phyloP scores from a whole-genome alignment of 2,888 invertebrate genomes.

The Tipula unca region DNA sequence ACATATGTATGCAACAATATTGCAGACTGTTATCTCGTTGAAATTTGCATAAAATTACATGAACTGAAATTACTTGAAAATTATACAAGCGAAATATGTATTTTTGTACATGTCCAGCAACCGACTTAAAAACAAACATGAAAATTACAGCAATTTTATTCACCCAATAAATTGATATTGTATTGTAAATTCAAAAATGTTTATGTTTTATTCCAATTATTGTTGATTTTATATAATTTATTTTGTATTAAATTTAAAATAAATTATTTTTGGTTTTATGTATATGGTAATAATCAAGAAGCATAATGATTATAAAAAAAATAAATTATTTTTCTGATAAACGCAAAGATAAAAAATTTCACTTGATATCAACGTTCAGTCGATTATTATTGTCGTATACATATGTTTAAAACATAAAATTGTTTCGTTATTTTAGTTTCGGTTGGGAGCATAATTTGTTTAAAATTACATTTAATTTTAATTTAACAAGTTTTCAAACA shows the following conservation, averaged over 20 bases:
- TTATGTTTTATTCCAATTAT: not conserved
- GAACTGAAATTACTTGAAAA: too few relatives aligned
- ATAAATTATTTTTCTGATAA: not conserved
- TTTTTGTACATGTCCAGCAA: not conserved
- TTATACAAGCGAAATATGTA: not conserved
- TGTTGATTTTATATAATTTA: not conserved
- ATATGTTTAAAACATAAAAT: not conserved
- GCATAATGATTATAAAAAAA: not conserved
- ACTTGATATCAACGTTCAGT: not conserved
- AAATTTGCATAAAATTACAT: not conserved
- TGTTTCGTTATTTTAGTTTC: not conserved
- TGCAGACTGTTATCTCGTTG: not conserved
- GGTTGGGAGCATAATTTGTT: not conserved
- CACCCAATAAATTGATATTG: not conserved
- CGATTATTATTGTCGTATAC: not conserved
- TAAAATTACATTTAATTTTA: not conserved
- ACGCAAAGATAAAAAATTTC: not conserved
- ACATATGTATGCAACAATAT: too few relatives aligned
- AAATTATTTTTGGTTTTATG: not conserved
- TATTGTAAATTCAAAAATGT: not conserved
- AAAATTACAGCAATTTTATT: not conserved
- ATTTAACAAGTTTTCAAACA: not conserved
- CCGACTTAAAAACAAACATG: not conserved
- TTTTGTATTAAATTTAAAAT: not conserved
- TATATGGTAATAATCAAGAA: not conserved